Evolutionary conservation across 2,113 vertebrate species (phyloP), one percentile per base, ranked within the genome.

Genomic region (Forbesichthys papilliferus): DNA sequence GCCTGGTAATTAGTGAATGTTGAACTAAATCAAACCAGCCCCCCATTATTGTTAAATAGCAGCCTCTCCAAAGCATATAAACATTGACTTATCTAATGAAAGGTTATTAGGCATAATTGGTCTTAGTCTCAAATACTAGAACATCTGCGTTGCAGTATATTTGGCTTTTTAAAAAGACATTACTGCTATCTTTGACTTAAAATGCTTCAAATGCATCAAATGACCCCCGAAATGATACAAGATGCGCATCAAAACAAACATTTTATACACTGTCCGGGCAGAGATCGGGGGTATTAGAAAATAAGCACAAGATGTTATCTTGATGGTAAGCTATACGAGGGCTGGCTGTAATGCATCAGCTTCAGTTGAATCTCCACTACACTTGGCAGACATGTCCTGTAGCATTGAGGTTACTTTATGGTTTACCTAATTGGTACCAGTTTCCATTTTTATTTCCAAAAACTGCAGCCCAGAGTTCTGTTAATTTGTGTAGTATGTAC

Each of bases 391-490:
- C 55, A 2, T 78, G 27, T 27, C 27, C 27, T 27, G 66, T 74
- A 73, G 75, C 79, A 74, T 77, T 89, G 90, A 87, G 89, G 89
- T 86, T 86, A 71, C 86, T 90, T 89, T 89, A 88, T 90, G 87
- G 88, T 90, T 88, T 88, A 77, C 82, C 79, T 90, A 90, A 91
- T 90, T 91, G 88, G 82, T 91, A 88, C 87, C 89, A 91, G 88
- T 91, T 92, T 90, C 90, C 90, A 92, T 90, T 89, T 92, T 87
- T 80, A 83, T 87, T 88, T 89, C 86, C 88, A 87, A 89, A 91
- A 90, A 85, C 84, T 86, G 84, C 87, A 86, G 84, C 48, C 77
- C 36, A 75, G 78, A 34, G 46, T 68, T 85, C 76, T 83, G 71
- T 68, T 88, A 74, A 20, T 55, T 79, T 11, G 11, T 12, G 61